Evolutionary conservation across 2,113 vertebrate genomes (phyloP), one percentile per base, ranked within the genome.

Genomic region (Podilymbus podiceps): DNA sequence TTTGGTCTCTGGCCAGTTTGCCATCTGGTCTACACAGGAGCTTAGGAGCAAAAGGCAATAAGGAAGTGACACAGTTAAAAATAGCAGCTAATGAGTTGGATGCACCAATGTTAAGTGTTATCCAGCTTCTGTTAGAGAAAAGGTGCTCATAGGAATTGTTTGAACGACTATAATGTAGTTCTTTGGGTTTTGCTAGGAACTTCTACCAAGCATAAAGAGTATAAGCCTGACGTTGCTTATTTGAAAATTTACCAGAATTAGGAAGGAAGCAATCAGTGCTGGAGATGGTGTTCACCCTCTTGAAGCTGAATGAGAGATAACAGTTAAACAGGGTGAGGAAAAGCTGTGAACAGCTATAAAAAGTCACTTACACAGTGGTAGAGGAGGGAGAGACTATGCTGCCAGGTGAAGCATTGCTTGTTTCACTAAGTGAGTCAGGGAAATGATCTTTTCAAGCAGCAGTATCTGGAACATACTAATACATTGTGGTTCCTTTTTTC

Each of bases 361-460:
- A 69, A 42, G 4, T 58, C 28, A 31, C n/a, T 38, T 68, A 16
- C 2, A 4, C 33, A 4, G 5, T 0, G 1, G 15, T 5, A 52
- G 35, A 71, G 4, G 11, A 82, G 9, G 3, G 22, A 75, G 28
- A 59, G 6, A 11, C 20, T 56, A 4, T 25, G 24, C 15, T 52
- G n/a, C 62, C 47, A 75, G 30, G 9, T 23, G 25, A 50, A 52
- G 4, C 3, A 15, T 27, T 75, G 15, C 7, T 53, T 42, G 3
- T 71, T 46, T 63, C 59, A 30, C 13, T 16, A 13, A 38, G 20
- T 18, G 5, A 76, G 25, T 8, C 5, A n/a, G 8, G 7, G n/a
- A 62, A 67, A 44, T 35, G 5, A 20, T 28, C 23, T 85, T 33
- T 50, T 33, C 11, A 73, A 75, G 5, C 15, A 55, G 16, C 12